phyloP scores from a whole-genome alignment of 1,140 invertebrate genomes.

The Drosophila trapezifrons region DNA sequence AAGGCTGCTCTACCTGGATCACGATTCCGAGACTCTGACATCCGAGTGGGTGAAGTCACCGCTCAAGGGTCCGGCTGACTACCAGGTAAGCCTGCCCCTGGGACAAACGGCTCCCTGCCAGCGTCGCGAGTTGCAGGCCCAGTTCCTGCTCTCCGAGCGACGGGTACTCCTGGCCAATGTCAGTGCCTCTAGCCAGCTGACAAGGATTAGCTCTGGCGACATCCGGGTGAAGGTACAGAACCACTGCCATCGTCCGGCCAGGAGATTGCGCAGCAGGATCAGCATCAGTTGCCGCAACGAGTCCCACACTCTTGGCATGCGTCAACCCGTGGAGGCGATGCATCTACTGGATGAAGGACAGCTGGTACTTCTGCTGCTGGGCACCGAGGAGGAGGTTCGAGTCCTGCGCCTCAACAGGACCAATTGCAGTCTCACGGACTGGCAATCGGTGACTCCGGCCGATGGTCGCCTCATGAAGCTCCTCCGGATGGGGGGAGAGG shows the following conservation, averaged over 20 bases:
- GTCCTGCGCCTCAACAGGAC: slow-evolving; percentile 47
- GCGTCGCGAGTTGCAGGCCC: slow-evolving; percentile 30
- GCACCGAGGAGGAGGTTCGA: slow-evolving; percentile 68
- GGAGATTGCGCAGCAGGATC: slow-evolving; percentile 54
- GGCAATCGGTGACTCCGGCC: slow-evolving; percentile 61
- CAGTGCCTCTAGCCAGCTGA: slow-evolving; percentile 14
- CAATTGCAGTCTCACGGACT: slow-evolving; percentile 62
- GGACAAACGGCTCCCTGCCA: slow-evolving; percentile 30
- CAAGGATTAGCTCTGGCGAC: background rate
- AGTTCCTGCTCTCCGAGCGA: slow-evolving; percentile 8
- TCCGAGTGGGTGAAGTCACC: slow-evolving; percentile 19
- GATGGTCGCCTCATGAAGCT: slow-evolving; percentile 57
- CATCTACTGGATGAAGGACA: slow-evolving; percentile 5
- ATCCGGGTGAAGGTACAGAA: slow-evolving; percentile 58
- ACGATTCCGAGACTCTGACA: slow-evolving; percentile 22
- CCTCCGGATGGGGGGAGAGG: background rate
- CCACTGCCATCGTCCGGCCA: slow-evolving; percentile 41
- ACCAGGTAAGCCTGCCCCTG: background rate
- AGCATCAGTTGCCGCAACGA: slow-evolving; percentile 49
- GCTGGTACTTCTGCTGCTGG: slow-evolving; percentile 41
- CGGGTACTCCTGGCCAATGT: slow-evolving; percentile 45
- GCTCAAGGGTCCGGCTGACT: slow-evolving; percentile 8
- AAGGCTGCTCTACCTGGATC: slow-evolving; percentile 69
- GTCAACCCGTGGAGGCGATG: slow-evolving; percentile 51
- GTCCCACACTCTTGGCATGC: slow-evolving; percentile 55